Percentiles rank a stretch among this genome's conserved stretches.
These are phyloP conservation scores for Trachelus stipa DNA, from an alignment of 2,888 invertebrate genomes.

Conservation along the genomic window DNA sequence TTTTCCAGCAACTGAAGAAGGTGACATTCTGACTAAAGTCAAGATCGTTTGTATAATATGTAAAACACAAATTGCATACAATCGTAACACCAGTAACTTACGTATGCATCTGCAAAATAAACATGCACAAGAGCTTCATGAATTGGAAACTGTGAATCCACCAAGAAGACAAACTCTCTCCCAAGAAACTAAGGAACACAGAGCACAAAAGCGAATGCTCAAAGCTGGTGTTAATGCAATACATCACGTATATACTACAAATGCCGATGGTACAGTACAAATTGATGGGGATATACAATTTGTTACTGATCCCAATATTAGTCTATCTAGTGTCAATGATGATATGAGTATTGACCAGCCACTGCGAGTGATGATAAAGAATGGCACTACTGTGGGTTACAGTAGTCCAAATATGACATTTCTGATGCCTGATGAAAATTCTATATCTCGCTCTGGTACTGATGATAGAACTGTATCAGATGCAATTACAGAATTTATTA, in stretches of 20 bases:
- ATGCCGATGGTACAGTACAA: conserved; percentile 64
- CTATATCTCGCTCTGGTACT: conserved; percentile 41
- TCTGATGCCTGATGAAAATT: conserved; percentile 56
- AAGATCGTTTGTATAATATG: conserved; percentile 69
- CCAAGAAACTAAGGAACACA: conserved; percentile 58
- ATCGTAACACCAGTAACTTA: conserved; percentile 68
- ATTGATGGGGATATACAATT: conserved; percentile 65
- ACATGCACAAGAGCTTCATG: conserved; percentile 61
- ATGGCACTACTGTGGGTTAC: conserved; percentile 32
- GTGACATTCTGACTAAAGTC: conserved; percentile 64
- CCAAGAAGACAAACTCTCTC: conserved; percentile 53
- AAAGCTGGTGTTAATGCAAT: conserved; percentile 46
- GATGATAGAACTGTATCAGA: conserved; percentile 65
- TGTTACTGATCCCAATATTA: conserved; percentile 62
- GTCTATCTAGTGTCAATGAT: conserved; percentile 58
- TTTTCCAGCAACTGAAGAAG: conserved; percentile 68
- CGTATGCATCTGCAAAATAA: conserved; percentile 69
- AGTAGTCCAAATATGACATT: conserved; percentile 56
- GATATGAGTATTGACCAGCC: conserved; percentile 53
- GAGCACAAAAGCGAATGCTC: conserved; percentile 56
- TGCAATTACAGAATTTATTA: conserved; percentile 66
- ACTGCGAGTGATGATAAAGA: conserved; percentile 53
- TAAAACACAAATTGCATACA: conserved; percentile 68
- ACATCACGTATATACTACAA: conserved; percentile 64
- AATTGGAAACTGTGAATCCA: conserved; percentile 59